Conservation (phyloP, 2,797 vertebrate species). For the Margarornis squamiger region DNA sequence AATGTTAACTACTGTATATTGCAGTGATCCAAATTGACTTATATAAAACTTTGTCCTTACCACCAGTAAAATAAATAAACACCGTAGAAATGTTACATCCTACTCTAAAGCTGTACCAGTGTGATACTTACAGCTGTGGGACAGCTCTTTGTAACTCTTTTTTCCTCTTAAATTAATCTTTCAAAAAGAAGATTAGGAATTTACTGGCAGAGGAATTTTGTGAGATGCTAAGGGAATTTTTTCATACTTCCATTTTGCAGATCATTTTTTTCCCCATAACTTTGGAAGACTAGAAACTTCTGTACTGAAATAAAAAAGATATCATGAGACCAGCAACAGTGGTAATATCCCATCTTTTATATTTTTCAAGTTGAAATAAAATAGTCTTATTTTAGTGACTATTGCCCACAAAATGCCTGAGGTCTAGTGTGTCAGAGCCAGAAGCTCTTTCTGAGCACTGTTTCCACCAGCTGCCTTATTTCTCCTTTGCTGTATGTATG, state of each 20-base stretch:
- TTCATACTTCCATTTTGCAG: not conserved
- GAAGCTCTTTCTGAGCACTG: not conserved
- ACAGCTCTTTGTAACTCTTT: not conserved
- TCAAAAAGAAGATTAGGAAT: not conserved
- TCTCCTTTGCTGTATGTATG: not conserved
- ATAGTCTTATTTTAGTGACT: not conserved
- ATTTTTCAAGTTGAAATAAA: not conserved
- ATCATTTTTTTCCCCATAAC: not conserved
- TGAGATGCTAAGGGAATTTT: not conserved
- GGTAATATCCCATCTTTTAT: not conserved
- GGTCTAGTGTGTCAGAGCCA: not conserved
- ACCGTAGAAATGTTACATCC: not conserved
- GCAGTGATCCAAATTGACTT: not conserved
- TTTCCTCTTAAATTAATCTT: not conserved
- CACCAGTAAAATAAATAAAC: constrained; percentile 7
- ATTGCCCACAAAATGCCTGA: not conserved
- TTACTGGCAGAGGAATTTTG: not conserved
- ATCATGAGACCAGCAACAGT: not conserved
- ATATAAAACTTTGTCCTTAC: not conserved
- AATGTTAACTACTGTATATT: not conserved
- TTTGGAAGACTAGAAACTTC: not conserved
- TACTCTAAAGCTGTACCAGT: not conserved
- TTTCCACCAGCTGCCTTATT: not conserved
- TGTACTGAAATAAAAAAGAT: not conserved
- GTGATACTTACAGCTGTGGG: not conserved